Evolutionary conservation across 2,888 invertebrate genomes (phyloP).

Genomic region (Anodontia alba): DNA sequence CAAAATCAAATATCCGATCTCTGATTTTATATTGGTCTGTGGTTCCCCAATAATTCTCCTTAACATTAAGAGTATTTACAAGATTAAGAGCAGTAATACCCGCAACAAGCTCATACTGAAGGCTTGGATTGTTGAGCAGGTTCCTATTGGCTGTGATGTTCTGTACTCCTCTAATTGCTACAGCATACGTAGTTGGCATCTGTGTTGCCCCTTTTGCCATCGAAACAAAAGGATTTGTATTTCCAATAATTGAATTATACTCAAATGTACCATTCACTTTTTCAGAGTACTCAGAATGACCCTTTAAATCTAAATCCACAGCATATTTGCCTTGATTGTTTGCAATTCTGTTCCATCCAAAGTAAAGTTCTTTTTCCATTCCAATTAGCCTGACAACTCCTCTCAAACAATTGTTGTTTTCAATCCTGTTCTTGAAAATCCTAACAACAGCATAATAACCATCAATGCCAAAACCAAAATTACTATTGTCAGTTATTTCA

Average conservation of each 20-base stretch:
- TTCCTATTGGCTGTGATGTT: slow-evolving; percentile 96
- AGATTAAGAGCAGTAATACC: slow-evolving; percentile 94
- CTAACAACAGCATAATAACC: slow-evolving; percentile 97
- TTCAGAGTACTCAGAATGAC: slow-evolving; percentile 93
- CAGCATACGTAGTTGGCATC: slow-evolving; percentile 88
- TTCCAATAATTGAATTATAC: slow-evolving; percentile 75
- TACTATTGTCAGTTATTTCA: slow-evolving; percentile 93
- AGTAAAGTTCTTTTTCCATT: slow-evolving; percentile 97
- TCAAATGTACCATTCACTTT: slow-evolving; percentile 89
- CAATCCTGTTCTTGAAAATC: slow-evolving; percentile 93
- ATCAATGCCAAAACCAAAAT: slow-evolving; percentile 93
- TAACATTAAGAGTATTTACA: slow-evolving; percentile 93
- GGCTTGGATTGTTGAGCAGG: slow-evolving; percentile 89
- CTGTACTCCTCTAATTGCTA: slow-evolving; percentile 97
- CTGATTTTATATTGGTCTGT: slow-evolving; percentile 90
- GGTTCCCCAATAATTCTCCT: slow-evolving; percentile 99
- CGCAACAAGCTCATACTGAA: slow-evolving; percentile 94
- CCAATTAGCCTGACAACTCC: slow-evolving; percentile 88
- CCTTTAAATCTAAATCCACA: slow-evolving; percentile 94
- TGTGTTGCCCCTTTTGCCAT: slow-evolving; percentile 57
- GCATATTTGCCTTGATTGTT: slow-evolving; percentile 93
- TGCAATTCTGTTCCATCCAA: slow-evolving; percentile 92
- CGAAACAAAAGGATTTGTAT: slow-evolving; percentile 60
- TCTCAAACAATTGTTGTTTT: slow-evolving; percentile 91
- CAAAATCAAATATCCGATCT: slow-evolving; percentile 97